Evolutionary conservation across 2,888 invertebrate genomes (phyloP), one percentile per base, ranked within the genome.

Genomic region (Erebia aethiops): DNA sequence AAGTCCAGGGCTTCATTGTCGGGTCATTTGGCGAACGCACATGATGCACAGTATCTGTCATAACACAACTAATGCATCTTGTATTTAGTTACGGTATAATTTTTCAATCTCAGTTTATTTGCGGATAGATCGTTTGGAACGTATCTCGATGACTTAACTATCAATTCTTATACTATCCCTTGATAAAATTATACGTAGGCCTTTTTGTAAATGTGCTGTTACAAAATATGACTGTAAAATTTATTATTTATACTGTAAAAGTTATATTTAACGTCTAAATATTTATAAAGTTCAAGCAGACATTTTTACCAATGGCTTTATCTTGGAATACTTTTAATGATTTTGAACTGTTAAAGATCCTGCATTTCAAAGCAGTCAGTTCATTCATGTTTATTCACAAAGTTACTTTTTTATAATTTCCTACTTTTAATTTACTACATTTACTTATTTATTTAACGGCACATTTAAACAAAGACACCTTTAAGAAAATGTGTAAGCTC

Each of bases 1-100:
- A 88, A 88, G 83, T 86, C 85, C 84, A 85, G 81, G 77, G 76
- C 77, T 81, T 82, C 82, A 84, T 84, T 84, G 86, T 85, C 86
- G 82, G 84, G 77, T 77, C 84, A 86, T 86, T 91, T 92, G 90
- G 90, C 91, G 79, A 82, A 77, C 80, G 78, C 78, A 79, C 80
- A 77, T 86, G 83, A 85, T 82, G 78, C 78, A 83, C 77, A 77
- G 80, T 87, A 88, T 82, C 84, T 88, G 85, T 90, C 88, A 88
- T 88, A 90, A 87, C 85, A 79, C 75, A 75, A 81, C 81, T 83
- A 84, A 87, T 86, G 80, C 79, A 78, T 81, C 82, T 80, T 85
- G 81, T 78, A 79, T 81, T 79, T 77, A 71, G 78, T 81, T 84
- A 80, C 80, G 76, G 78, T 76, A 78, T 74, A 74, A 79, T 79